These are phyloP conservation scores for Umimayanthus kanabou DNA, from an alignment of 92 coral and sea anemone species.

Conservation along the genomic window DNA sequence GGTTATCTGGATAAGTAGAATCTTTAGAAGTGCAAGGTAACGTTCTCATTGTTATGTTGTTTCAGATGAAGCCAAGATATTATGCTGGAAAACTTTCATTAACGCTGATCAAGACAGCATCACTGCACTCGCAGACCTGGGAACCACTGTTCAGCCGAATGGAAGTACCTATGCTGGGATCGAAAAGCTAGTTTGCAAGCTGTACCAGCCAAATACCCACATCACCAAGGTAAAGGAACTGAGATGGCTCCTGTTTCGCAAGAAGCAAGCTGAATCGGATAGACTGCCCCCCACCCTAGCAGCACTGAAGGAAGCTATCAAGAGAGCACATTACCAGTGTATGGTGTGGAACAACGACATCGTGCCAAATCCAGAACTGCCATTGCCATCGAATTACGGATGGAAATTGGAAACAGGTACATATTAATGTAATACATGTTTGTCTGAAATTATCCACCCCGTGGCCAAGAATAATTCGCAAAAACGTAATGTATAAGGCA, in stretches of 20 bases:
- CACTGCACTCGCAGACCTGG: slow-evolving; percentile 39
- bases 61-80: slow-evolving; percentile 27
- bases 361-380: slow-evolving; percentile 50
- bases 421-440: neutral
- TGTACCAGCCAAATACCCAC: slow-evolving; percentile 25
- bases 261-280: slow-evolving; percentile 41
- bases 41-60: slow-evolving; percentile 24
- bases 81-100: slow-evolving; percentile 41
- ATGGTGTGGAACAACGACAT: slow-evolving; percentile 57
- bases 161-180: neutral
- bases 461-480: slow-evolving; percentile 21
- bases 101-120: slow-evolving; percentile 30
- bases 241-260: slow-evolving; percentile 36
- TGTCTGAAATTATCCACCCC: neutral
- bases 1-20: slow-evolving; percentile 16
- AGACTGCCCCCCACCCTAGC: slow-evolving; percentile 41
- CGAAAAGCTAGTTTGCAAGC: slow-evolving; percentile 22
- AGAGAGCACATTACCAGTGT: slow-evolving; percentile 51
- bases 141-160: slow-evolving; percentile 13
- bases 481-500: slow-evolving; percentile 9
- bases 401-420: slow-evolving; percentile 55
- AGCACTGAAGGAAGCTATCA: slow-evolving; percentile 36
- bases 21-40: slow-evolving; percentile 12
- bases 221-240: slow-evolving; percentile 19
- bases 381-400: slow-evolving; percentile 51